phyloP scores from a whole-genome alignment of 2,888 invertebrate genomes.

The Lapara coniferarum region DNA sequence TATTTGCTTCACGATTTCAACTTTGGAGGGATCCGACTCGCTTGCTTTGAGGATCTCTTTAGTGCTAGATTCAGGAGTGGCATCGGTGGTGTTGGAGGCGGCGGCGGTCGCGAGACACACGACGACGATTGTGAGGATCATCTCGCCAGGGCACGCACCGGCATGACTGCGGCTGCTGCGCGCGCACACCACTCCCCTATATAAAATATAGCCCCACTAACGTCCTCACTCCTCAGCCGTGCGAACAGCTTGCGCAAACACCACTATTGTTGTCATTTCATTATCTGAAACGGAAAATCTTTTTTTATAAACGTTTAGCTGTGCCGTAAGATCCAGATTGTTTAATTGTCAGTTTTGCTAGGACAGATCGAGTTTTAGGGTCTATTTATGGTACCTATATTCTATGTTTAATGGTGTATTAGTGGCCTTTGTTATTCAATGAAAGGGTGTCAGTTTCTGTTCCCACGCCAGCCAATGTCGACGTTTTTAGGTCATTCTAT shows the following conservation, averaged over 20 bases:
- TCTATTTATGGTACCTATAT: slow-evolving; percentile 16
- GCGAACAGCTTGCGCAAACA: slow-evolving; percentile 76
- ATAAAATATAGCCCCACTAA: slow-evolving; percentile 81
- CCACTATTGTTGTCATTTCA: slow-evolving; percentile 79
- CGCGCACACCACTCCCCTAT: slow-evolving; percentile 69
- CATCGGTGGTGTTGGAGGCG: slow-evolving; percentile 54
- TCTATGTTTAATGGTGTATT: background rate
- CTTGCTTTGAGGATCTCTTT: slow-evolving; percentile 84
- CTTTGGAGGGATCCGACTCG: slow-evolving; percentile 87
- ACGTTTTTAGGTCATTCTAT: slow-evolving; percentile 51
- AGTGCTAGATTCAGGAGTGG: slow-evolving; percentile 60
- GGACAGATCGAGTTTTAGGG: background rate
- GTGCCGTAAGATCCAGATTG: slow-evolving; percentile 76
- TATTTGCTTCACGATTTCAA: slow-evolving; percentile 92
- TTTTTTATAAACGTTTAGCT: slow-evolving; percentile 72
- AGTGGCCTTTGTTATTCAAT: slow-evolving; percentile 15
- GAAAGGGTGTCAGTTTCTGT: slow-evolving; percentile 29
- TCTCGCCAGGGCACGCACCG: slow-evolving; percentile 70
- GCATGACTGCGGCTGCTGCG: slow-evolving; percentile 76
- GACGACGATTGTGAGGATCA: slow-evolving; percentile 69
- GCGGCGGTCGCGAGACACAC: slow-evolving; percentile 60
- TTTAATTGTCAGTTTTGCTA: slow-evolving; percentile 64
- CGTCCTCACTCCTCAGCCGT: slow-evolving; percentile 58
- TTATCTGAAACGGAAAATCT: slow-evolving; percentile 84
- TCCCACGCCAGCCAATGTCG: slow-evolving; percentile 72